Percentiles rank a stretch among this genome's conserved stretches.
phyloP scores from a whole-genome alignment of 2,797 vertebrate genomes.

The Paguma larvata region DNA sequence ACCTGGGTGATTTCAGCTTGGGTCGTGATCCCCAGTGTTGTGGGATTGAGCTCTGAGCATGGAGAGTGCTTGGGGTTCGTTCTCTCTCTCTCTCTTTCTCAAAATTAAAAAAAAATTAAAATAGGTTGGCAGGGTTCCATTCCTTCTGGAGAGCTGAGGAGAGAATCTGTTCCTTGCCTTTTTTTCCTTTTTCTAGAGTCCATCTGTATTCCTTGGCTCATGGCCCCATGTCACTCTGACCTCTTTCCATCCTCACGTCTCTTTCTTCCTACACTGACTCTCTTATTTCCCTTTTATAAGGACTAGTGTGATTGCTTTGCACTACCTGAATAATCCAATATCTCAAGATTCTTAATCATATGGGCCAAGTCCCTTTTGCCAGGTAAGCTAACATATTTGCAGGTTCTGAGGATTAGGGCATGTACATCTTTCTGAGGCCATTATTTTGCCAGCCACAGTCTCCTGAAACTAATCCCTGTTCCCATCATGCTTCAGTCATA shows the following conservation, averaged over 20 bases:
- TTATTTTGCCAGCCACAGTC: not conserved
- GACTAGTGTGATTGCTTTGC: not conserved
- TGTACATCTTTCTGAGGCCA: not conserved
- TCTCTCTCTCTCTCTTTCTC: too few species aligned
- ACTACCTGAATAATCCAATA: not conserved
- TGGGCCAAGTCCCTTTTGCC: not conserved
- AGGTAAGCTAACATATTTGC: not conserved
- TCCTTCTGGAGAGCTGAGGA: not conserved
- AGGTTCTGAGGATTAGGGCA: not conserved
- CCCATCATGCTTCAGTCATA: not conserved
- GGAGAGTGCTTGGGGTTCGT: too few species aligned
- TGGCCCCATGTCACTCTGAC: not conserved
- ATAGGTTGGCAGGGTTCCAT: not conserved
- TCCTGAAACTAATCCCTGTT: not conserved
- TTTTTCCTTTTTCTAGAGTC: not conserved
- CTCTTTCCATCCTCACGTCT: not conserved
- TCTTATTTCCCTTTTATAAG: not conserved
- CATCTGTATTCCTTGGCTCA: not conserved
- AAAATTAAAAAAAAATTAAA: not conserved
- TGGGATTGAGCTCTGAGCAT: too few species aligned
- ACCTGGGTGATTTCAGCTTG: too few species aligned
- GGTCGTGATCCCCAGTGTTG: too few species aligned
- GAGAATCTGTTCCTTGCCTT: not conserved
- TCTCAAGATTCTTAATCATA: not conserved
- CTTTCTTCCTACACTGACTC: not conserved